Conservation (phyloP, 2,888 invertebrate genomes). For the Acanthacorydalis orientalis region DNA sequence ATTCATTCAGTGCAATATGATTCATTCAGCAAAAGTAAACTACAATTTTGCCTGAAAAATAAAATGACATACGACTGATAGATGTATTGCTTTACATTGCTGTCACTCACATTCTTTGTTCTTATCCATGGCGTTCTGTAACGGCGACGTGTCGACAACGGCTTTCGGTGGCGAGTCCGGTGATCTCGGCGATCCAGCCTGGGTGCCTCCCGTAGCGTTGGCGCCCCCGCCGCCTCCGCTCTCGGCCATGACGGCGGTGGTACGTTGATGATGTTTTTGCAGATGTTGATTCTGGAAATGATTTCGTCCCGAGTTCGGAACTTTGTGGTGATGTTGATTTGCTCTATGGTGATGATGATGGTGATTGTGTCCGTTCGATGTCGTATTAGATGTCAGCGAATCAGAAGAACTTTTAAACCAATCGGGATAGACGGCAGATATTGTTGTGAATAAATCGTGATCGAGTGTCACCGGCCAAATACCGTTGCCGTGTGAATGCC, state of each 20-base stretch:
- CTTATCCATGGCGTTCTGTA: constrained; percentile 85
- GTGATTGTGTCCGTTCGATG: constrained; percentile 25
- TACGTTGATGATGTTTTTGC: constrained; percentile 12
- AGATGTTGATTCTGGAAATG: constrained; percentile 13
- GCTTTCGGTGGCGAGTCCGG: constrained; percentile 72
- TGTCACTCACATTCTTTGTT: constrained; percentile 90
- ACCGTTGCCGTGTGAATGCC: constrained; percentile 57
- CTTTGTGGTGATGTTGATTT: constrained; percentile 20
- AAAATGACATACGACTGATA: too few species aligned
- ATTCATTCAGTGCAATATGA: too few species aligned
- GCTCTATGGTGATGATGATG: constrained; percentile 24
- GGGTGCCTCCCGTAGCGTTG: constrained; percentile 10
- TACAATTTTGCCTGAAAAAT: too few species aligned
- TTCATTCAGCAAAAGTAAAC: too few species aligned
- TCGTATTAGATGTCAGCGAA: constrained; percentile 8
- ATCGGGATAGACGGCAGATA: constrained; percentile 83
- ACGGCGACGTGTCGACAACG: constrained; percentile 84
- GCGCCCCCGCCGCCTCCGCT: constrained; percentile 9
- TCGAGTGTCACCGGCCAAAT: constrained; percentile 88
- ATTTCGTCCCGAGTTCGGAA: constrained; percentile 22
- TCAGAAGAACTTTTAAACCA: constrained; percentile 51
- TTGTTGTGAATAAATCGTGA: constrained; percentile 81
- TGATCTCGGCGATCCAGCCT: constrained; percentile 25
- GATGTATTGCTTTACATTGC: too few species aligned
- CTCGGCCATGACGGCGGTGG: constrained; percentile 12